Evolutionary conservation across 2,888 invertebrate genomes (phyloP).

Genomic region (Trichacis sp.): DNA sequence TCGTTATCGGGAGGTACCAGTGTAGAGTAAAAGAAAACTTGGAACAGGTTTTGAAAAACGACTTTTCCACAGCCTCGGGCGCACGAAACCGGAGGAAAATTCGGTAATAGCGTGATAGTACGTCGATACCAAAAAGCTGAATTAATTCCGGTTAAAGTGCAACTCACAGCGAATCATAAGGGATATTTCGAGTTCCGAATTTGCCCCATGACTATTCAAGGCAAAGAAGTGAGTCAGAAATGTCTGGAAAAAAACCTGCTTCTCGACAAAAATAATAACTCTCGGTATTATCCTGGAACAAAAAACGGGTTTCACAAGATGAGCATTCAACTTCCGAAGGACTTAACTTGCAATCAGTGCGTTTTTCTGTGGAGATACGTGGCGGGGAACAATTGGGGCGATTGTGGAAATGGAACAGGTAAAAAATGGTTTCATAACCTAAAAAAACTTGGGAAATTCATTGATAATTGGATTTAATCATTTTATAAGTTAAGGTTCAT

Average conservation of each 20-base stretch:
- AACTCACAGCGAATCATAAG: conserved; percentile 89
- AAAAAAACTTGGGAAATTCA: too few relatives aligned
- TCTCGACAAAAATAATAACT: conserved; percentile 70
- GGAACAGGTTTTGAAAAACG: too few relatives aligned
- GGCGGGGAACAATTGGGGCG: conserved; percentile 75
- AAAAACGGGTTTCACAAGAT: conserved; percentile 86
- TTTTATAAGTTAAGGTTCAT: too few relatives aligned
- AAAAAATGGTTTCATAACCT: too few relatives aligned
- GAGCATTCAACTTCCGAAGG: conserved; percentile 75
- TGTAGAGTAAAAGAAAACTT: too few relatives aligned
- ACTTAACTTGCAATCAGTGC: conserved; percentile 82
- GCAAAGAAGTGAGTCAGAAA: conserved; percentile 77
- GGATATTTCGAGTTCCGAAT: conserved; percentile 89
- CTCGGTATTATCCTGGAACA: conserved; percentile 80
- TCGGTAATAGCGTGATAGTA: conserved; percentile 85
- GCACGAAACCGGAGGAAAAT: conserved; percentile 87
- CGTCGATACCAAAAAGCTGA: conserved; percentile 80
- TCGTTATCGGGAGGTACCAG: too few relatives aligned
- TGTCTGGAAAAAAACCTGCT: conserved; percentile 83
- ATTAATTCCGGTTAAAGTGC: conserved; percentile 80
- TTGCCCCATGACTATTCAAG: conserved; percentile 76
- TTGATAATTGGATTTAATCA: too few relatives aligned
- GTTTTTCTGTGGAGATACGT: conserved; percentile 91
- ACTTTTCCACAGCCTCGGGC: conserved; percentile 73
- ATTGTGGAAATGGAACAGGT: conserved; percentile 66